These are phyloP conservation scores for Okamejei kenojei DNA, from an alignment of 2,797 vertebrate genomes.

Conservation along the genomic window DNA sequence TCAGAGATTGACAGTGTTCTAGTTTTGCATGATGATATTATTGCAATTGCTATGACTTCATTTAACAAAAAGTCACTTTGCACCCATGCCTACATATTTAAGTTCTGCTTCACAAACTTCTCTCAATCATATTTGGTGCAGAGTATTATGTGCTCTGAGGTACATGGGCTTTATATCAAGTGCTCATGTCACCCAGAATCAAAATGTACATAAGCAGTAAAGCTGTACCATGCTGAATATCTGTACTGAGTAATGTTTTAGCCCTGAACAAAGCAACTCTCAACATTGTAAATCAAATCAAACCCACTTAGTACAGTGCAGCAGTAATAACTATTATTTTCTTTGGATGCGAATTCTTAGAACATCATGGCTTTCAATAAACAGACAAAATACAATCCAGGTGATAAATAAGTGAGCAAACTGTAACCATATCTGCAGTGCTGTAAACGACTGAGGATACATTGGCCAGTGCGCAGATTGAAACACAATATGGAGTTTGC, in stretches of 20 bases:
- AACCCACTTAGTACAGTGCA: too few species aligned
- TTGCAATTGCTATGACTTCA: background rate
- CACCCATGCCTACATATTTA: background rate
- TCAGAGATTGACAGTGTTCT: background rate
- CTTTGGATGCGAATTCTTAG: background rate
- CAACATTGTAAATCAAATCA: background rate
- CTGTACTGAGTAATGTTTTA: background rate
- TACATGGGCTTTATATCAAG: background rate
- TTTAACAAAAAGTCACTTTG: background rate
- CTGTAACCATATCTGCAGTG: background rate
- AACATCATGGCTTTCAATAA: background rate
- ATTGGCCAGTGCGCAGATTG: background rate
- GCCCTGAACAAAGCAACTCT: background rate
- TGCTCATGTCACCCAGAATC: background rate
- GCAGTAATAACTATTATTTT: background rate
- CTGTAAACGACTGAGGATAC: background rate
- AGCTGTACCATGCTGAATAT: background rate
- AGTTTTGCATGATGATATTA: background rate
- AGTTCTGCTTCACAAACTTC: background rate
- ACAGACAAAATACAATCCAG: background rate
- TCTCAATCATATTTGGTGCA: background rate
- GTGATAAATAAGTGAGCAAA: background rate
- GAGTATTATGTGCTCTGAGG: background rate
- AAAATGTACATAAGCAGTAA: background rate
- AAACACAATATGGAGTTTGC: background rate